Base-by-base conservation (phyloP, 2,797 vertebrate genomes). In the Neostethus bicornis region DNA sequence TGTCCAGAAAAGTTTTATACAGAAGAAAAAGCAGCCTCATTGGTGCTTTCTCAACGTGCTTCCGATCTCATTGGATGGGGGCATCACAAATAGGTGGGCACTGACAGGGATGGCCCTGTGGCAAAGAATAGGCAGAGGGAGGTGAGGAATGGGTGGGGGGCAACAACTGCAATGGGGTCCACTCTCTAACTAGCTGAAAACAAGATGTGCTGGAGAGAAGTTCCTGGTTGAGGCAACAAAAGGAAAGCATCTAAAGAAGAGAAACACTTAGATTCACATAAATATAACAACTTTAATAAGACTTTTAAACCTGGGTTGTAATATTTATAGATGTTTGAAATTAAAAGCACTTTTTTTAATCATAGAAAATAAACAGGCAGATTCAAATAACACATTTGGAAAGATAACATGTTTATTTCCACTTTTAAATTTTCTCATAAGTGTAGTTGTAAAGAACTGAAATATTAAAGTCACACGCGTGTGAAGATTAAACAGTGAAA, bases 1-100 rank as follows among this genome's bases (percentile, higher is more conserved):
- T 84, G 73, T 87, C 74, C 73, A 39, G 69, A 89, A 89, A 86
- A 90, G 88, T 92, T 92, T 93, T 93, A 93, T 93, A 92, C 86
- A 85, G 77, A 84, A 84, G 83, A 81, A 87, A 85, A 84, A 77
- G 79, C 62, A 52, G 72, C 68, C 81, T 77, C 79, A 86, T 90
- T 88, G 83, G 86, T 87, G 80, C 77, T 73, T 51, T 70, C 74
- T 65, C 73, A 72, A 66, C 77, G 41, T 74, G 69, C 47, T 45
- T 68, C 70, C 67, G 24, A 20, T 28, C 75, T 73, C 79, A 93
- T 92, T 93, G 91, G 91, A 80, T 61, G 78, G 60, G 72, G 63
- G 31, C 43, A 17, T 74, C 75, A 70, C 74, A 86, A 74, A 84
- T 84, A 86, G 84, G 74, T 80, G 77, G 75, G 76, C 78, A n/a